These are phyloP conservation scores for Akabosia matsudoensis DNA, from an alignment of 1,140 invertebrate species.

Conservation along the genomic window DNA sequence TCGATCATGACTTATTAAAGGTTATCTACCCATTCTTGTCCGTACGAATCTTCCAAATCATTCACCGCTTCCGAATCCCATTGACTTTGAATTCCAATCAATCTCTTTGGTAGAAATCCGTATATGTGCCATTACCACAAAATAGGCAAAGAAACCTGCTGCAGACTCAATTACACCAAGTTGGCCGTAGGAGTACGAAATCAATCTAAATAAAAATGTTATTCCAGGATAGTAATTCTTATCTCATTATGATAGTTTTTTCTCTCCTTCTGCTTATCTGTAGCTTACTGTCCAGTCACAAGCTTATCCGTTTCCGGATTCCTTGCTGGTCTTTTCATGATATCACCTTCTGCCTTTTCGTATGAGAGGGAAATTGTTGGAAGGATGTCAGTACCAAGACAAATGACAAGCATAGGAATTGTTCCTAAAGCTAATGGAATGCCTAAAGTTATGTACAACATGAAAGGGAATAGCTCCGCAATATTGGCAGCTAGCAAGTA, in stretches of 20 bases:
- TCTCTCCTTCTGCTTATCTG: not conserved
- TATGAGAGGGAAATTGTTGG: conserved; percentile 98
- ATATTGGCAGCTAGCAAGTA: conserved; percentile 67
- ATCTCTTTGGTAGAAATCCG: conserved; percentile 56
- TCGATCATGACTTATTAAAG: not conserved
- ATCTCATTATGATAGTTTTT: not conserved
- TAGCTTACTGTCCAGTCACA: conserved; percentile 90
- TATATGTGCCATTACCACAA: conserved; percentile 61
- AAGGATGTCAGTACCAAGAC: conserved; percentile 99
- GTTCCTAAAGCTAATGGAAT: conserved; percentile 53
- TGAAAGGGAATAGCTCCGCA: conserved; percentile 65
- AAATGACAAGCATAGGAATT: conserved; percentile 78
- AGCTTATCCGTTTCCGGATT: conserved; percentile 94
- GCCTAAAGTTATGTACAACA: conserved; percentile 56
- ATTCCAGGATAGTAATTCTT: conserved; percentile 53
- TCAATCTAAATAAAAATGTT: conserved; percentile 49
- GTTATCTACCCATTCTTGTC: conserved; percentile 58
- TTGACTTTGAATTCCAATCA: conserved; percentile 53
- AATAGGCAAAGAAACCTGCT: conserved; percentile 58
- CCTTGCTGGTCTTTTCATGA: conserved; percentile 97
- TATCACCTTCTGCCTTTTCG: conserved; percentile 96
- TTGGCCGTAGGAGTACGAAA: conserved; percentile 57
- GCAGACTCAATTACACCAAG: conserved; percentile 55
- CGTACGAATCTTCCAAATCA: conserved; percentile 58
- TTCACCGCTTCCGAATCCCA: conserved; percentile 59